Evolutionary conservation across 2,797 vertebrate species (phyloP).

Genomic region (Pseudochaenichthys georgianus): DNA sequence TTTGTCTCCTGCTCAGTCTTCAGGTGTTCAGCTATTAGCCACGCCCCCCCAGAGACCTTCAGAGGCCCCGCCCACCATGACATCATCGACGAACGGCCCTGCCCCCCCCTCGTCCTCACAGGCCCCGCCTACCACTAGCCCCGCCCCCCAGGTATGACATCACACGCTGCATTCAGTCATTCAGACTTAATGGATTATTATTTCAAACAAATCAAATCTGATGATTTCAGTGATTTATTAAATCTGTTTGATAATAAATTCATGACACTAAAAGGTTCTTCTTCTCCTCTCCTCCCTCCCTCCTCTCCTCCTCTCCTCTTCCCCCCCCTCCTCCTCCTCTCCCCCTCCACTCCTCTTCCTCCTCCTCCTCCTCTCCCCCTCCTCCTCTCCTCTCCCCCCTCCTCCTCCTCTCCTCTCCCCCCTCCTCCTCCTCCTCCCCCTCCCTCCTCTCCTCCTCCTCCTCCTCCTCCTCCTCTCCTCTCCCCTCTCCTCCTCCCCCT

Average conservation of each 20-base stretch:
- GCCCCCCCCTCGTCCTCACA: background rate
- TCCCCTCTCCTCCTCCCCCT: too few relatives aligned
- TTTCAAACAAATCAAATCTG: background rate
- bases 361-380: too few relatives aligned
- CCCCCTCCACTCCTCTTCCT: fast-evolving
- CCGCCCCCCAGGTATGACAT: slow-evolving; percentile 56
- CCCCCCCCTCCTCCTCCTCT: too few relatives aligned
- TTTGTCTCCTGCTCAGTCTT: slow-evolving; percentile 55
- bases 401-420: too few relatives aligned
- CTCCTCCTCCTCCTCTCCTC: too few relatives aligned
- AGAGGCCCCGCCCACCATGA: slow-evolving; percentile 17
- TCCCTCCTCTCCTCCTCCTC: too few relatives aligned
- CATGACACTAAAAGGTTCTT: too few relatives aligned
- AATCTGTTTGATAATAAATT: background rate
- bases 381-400: too few relatives aligned
- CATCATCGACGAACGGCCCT: background rate
- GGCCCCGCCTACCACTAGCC: background rate
- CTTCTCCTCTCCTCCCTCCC: too few relatives aligned
- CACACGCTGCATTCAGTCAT: background rate
- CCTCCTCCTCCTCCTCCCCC: too few relatives aligned
- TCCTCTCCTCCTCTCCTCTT: too few relatives aligned
- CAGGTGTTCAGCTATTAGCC: slow-evolving; percentile 40
- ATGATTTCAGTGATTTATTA: background rate
- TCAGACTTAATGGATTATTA: too few relatives aligned
- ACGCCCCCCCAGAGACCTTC: slow-evolving; percentile 38